Percentiles rank a stretch among this genome's conserved stretches.
These are phyloP conservation scores for Pseudomyrmex cubaensis DNA, from an alignment of 1,140 invertebrate species.

Conservation along the genomic window DNA sequence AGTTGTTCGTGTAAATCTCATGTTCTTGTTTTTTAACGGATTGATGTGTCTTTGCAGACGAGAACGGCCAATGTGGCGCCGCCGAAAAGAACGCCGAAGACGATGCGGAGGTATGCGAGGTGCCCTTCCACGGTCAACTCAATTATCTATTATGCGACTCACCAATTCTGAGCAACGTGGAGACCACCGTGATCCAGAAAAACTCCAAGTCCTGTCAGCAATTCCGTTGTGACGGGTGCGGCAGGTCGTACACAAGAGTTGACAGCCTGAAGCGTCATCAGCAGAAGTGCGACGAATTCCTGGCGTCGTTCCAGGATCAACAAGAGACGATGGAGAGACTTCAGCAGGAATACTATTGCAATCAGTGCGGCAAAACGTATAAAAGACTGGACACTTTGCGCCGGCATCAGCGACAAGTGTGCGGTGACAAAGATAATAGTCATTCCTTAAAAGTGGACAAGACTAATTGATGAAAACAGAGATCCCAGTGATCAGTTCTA, in stretches of 20 bases:
- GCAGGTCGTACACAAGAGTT: slow-evolving; percentile 79
- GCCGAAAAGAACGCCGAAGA: slow-evolving; percentile 61
- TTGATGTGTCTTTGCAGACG: slow-evolving; percentile 68
- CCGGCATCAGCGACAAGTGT: slow-evolving; percentile 79
- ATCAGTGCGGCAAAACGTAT: slow-evolving; percentile 84
- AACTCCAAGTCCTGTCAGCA: slow-evolving; percentile 59
- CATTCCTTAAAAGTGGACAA: slow-evolving; percentile 45
- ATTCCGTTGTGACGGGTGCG: slow-evolving; percentile 78
- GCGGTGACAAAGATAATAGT: slow-evolving; percentile 69
- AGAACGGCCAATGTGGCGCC: slow-evolving; percentile 34
- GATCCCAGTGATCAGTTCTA: too few relatives aligned
- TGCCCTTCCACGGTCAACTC: slow-evolving; percentile 69
- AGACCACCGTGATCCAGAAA: slow-evolving; percentile 39
- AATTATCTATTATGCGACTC: slow-evolving; percentile 69
- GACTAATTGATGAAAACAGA: slow-evolving; percentile 18
- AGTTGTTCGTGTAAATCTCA: slow-evolving; percentile 1
- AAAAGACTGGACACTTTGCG: slow-evolving; percentile 82
- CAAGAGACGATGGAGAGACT: slow-evolving; percentile 58
- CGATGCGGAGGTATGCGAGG: slow-evolving; percentile 62
- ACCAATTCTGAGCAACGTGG: slow-evolving; percentile 59
- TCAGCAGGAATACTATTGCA: slow-evolving; percentile 79
- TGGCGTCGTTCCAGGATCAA: slow-evolving; percentile 64
- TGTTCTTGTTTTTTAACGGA: slow-evolving; percentile 39
- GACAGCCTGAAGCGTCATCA: slow-evolving; percentile 82
- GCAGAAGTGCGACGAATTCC: slow-evolving; percentile 77